phyloP scores from a whole-genome alignment of 2,113 vertebrate genomes.

The Microcebus tavaratra region DNA sequence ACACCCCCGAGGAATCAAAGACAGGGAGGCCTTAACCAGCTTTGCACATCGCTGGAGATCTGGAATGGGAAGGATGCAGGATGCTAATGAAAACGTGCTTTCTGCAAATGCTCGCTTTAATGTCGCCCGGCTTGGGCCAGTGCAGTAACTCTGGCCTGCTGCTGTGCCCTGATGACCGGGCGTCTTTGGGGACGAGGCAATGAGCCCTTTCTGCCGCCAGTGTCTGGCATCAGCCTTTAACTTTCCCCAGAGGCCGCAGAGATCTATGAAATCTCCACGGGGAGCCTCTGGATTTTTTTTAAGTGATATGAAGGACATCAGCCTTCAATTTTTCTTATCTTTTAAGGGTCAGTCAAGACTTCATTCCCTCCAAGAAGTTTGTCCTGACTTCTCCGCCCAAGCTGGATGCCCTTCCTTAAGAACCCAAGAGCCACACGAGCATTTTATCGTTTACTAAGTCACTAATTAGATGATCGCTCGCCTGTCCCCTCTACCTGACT shows the following conservation, averaged over 20 bases:
- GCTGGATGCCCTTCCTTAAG: not conserved
- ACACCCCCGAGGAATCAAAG: constrained; percentile 45
- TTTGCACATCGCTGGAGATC: not conserved
- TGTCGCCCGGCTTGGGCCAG: not conserved
- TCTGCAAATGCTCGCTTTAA: not conserved
- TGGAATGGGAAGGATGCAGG: not conserved
- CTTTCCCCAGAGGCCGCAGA: not conserved
- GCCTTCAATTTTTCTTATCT: not conserved
- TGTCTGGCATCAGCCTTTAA: not conserved
- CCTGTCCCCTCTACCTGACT: not conserved
- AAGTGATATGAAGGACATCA: not conserved
- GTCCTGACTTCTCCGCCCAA: not conserved
- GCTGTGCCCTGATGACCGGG: not conserved
- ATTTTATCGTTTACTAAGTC: not conserved
- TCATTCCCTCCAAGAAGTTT: not conserved
- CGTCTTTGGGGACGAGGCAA: not conserved
- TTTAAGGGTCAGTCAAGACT: not conserved
- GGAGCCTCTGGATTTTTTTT: not conserved
- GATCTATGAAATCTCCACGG: not conserved
- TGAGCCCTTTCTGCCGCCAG: not conserved
- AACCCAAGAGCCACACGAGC: not conserved
- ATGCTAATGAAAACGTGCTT: constrained; percentile 31
- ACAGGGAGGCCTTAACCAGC: constrained; percentile 39
- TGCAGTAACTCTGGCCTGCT: not conserved
- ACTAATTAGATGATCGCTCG: not conserved